phyloP scores from a whole-genome alignment of 1,140 invertebrate species.

The Drosophila nasuta region DNA sequence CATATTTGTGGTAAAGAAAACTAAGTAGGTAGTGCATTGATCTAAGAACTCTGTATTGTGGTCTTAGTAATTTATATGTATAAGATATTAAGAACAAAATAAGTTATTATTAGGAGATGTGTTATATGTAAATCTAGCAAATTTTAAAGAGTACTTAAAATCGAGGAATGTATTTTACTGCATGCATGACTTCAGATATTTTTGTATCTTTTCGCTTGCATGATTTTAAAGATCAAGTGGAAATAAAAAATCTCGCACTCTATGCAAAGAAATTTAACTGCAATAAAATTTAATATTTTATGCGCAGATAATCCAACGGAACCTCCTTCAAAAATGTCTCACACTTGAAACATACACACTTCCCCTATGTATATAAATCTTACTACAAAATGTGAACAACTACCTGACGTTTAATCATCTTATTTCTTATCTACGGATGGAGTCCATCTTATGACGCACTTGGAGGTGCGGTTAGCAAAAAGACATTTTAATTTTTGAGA shows the following conservation, averaged over 20 bases:
- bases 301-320: background rate
- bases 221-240: no score
- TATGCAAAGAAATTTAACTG: background rate
- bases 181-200: no score
- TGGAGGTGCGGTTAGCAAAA: conserved; percentile 28
- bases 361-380: background rate
- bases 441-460: conserved; percentile 16
- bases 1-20: no score
- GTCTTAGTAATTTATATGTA: no score
- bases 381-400: background rate
- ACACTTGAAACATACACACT: conserved; percentile 22
- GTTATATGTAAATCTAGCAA: no score
- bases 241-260: background rate
- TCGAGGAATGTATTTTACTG: no score
- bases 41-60: no score
- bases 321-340: conserved; percentile 9
- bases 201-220: no score
- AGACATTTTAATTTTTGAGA: conserved; percentile 8
- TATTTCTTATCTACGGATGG: conserved; percentile 2
- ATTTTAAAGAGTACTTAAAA: no score
- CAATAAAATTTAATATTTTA: background rate
- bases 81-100: no score
- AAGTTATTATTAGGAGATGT: no score
- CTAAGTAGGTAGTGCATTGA: no score
- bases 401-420: conserved; percentile 31